A percentile compares a stretch with the other conserved stretches of the same genome.
phyloP scores from a whole-genome alignment of 1,140 invertebrate genomes.

The Myzus persicae region DNA sequence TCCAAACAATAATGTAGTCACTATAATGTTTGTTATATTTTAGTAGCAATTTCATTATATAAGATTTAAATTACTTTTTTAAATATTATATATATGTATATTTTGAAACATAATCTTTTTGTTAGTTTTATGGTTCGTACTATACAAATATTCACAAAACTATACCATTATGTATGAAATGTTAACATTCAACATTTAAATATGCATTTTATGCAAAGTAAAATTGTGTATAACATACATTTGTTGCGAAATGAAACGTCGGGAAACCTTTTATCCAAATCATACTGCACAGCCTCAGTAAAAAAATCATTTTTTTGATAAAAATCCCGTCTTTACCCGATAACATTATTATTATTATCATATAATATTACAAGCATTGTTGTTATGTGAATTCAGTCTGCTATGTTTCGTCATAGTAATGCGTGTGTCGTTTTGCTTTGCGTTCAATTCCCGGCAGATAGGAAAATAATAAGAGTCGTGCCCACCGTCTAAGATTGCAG shows the following conservation, averaged over 20 bases:
- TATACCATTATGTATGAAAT: not conserved
- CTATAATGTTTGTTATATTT: not conserved
- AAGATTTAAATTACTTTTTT: not conserved
- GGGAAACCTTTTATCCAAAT: not conserved
- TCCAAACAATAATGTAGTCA: not conserved
- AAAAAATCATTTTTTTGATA: not conserved
- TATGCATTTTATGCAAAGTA: not conserved
- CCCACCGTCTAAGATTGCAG: not conserved
- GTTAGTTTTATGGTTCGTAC: not conserved
- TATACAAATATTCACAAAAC: not conserved
- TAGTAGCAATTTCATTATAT: not conserved
- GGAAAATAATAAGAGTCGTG: not conserved
- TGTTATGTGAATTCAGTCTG: not conserved
- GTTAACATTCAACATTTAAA: not conserved
- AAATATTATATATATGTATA: not conserved
- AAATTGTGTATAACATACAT: not conserved
- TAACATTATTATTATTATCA: not conserved
- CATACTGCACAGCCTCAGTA: not conserved
- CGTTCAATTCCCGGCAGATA: not conserved
- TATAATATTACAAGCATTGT: not conserved
- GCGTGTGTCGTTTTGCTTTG: not conserved
- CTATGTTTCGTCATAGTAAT: not conserved
- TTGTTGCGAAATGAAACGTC: not conserved
- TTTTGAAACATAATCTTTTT: not conserved
- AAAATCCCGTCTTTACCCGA: not conserved